Base-by-base conservation (phyloP, 2,797 vertebrate genomes). In the Sciurus carolinensis region DNA sequence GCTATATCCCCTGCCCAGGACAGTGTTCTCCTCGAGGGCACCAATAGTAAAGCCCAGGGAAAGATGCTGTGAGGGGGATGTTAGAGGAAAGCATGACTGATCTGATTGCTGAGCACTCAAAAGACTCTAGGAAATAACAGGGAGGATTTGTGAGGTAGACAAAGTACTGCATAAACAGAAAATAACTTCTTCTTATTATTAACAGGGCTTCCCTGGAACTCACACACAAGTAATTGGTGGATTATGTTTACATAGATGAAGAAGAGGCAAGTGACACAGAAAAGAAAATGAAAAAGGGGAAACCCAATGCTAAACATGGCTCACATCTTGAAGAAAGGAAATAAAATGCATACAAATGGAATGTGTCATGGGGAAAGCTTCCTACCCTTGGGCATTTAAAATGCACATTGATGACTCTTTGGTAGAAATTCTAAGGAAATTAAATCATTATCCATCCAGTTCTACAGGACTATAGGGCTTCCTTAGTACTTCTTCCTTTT, bases 261-360 rank as follows among this genome's bases (percentile, higher is more conserved):
- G 36, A 82, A 82, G 30, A 17, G 75, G 33, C 24, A 57, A 84
- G 33, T 33, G 33, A 73, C 36, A 71, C 24, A 72, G 8, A 36
- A 66, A 90, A 91, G 36, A 11, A 36, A 39, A 83, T 73, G 9
- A 76, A 81, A 76, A 30, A 75, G 39, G 90, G 62, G 20, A 89
- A 88, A 94, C 4, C 67, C 13, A 54, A 17, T 77, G n/a, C 69
- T n/a, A 82, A 84, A 81, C 24, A 94, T 30, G 54, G 26, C 62
- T 90, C 30, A 6, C 54, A 73, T 36, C 3, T 15, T 47, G 82
- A 95, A 93, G 75, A 92, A 59, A 57, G 26, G 11, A 94, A 94
- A 92, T 72, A n/a, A 82, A 89, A 87, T 47, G 62, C 30, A 81
- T 57, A 42, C 26, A 92, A 83, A 90, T 4, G 2, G 20, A 92